phyloP scores from a whole-genome alignment of 2,113 vertebrate species.

The Ptyas mucosa region DNA sequence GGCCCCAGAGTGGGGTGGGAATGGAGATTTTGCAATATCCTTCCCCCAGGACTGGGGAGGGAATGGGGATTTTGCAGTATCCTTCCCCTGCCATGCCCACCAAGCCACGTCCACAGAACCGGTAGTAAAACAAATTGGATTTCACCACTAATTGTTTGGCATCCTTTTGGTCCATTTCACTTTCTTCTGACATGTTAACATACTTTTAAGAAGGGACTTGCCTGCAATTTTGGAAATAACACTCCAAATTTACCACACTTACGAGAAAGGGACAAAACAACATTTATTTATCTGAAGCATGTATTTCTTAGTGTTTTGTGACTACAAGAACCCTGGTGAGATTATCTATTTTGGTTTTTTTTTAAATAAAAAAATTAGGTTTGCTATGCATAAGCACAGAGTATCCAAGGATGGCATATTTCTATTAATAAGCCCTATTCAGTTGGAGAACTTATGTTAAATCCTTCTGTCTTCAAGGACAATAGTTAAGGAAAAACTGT shows the following conservation, averaged over 20 bases:
- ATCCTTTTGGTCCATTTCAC: neutral
- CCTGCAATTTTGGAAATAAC: neutral
- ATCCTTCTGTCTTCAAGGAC: neutral
- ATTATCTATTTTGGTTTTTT: neutral
- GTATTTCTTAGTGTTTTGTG: neutral
- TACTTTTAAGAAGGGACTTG: neutral
- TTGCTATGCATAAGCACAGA: neutral
- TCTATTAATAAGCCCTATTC: constrained; percentile 21
- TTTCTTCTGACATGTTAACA: neutral
- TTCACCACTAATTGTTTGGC: neutral
- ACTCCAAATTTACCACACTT: neutral
- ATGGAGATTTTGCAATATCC: no score
- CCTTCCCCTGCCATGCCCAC: no score
- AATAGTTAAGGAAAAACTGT: constrained; percentile 27
- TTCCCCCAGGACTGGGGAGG: no score
- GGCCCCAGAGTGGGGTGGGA: no score
- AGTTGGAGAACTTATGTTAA: neutral
- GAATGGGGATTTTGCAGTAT: no score
- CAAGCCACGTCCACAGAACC: no score
- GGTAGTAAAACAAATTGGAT: no score
- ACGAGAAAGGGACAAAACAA: neutral
- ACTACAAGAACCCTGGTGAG: neutral
- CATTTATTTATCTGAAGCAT: neutral
- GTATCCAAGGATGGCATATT: neutral
- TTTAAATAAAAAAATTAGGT: neutral